Evolutionary conservation across 2,113 vertebrate species (phyloP).

Genomic region (Oncorhynchus gorbuscha): DNA sequence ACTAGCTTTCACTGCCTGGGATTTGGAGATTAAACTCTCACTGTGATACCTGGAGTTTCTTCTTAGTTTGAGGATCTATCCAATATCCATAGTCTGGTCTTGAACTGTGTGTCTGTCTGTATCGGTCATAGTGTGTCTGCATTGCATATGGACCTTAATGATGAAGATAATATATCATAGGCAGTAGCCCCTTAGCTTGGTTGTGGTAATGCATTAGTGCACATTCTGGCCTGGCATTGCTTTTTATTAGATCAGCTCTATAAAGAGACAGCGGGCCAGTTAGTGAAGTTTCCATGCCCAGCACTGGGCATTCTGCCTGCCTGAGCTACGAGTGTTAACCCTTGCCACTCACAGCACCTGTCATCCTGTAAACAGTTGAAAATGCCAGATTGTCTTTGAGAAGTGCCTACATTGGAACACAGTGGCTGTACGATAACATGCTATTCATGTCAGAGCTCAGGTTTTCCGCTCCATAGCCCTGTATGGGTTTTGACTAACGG

Average conservation of each 20-base stretch:
- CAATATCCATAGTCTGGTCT: background rate
- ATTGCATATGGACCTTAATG: background rate
- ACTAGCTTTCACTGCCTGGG: background rate
- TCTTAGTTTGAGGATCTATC: background rate
- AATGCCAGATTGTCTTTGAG: too few relatives aligned
- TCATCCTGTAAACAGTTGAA: too few relatives aligned
- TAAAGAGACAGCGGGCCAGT: background rate
- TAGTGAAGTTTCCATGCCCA: background rate
- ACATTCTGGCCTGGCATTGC: background rate
- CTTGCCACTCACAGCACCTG: too few relatives aligned
- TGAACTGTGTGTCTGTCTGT: background rate
- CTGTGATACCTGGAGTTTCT: background rate
- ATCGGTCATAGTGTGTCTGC: background rate
- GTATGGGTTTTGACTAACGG: too few relatives aligned
- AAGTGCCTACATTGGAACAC: too few relatives aligned
- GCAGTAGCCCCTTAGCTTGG: background rate
- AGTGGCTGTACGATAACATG: too few relatives aligned
- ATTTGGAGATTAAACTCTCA: background rate
- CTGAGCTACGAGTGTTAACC: background rate
- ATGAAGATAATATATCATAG: background rate
- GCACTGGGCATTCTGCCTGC: background rate
- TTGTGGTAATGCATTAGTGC: constrained; percentile 4
- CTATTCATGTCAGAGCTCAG: too few relatives aligned
- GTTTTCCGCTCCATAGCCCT: too few relatives aligned
- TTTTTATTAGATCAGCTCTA: constrained; percentile 8